Evolutionary conservation across 2,797 vertebrate genomes (phyloP), one percentile per base, ranked within the genome.

Genomic region (Lepilemur ruficaudatus): DNA sequence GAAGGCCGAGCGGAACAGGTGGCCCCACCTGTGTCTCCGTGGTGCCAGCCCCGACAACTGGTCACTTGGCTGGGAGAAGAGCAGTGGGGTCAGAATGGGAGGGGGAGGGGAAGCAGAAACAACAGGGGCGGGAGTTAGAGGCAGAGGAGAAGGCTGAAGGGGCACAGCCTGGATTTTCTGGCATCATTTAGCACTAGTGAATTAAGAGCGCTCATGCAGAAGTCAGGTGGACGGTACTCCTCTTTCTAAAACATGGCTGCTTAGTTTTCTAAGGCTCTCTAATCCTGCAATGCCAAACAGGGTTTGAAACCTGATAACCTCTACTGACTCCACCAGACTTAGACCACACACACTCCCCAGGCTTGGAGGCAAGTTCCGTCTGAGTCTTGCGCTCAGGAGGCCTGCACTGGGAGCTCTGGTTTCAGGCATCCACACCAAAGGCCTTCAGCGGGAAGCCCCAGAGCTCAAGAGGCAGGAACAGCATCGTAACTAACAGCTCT

Each of bases 1-100:
- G 83, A 57, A 84, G 95, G 79, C 52, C 35, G 59, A 87, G 91
- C 73, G 76, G 18, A 17, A 91, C 97, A 98, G 97, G 93, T 97
- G 98, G 90, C 82, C 48, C 94, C 78, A 57, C 94, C 81, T 95
- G 81, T 91, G 95, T 82, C 63, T 88, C 30, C 63, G 92, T 93
- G 92, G 83, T 94, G 73, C 79, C 72, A 89, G 2, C 57, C 69
- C 43, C 79, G 57, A 55, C 88, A 88, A 0, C 87, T 90, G 97
- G 63, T 72, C 89, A 67, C 43, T n/a, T 1, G 28, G 43, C 93
- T 80, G 0, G 50, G 57, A 30, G 81, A 93, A 67, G 57, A 57
- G 15, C 30, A 84, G 50, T 85, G 78, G 78, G 79, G 20, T 86
- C 12, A 3, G 59, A 46, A 88, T 7, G n/a, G 6, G 8, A 1